Percentiles rank a stretch among this genome's conserved stretches.
Evolutionary conservation across 1,140 invertebrate species (phyloP).

Genomic region (Ooceraea biroi): DNA sequence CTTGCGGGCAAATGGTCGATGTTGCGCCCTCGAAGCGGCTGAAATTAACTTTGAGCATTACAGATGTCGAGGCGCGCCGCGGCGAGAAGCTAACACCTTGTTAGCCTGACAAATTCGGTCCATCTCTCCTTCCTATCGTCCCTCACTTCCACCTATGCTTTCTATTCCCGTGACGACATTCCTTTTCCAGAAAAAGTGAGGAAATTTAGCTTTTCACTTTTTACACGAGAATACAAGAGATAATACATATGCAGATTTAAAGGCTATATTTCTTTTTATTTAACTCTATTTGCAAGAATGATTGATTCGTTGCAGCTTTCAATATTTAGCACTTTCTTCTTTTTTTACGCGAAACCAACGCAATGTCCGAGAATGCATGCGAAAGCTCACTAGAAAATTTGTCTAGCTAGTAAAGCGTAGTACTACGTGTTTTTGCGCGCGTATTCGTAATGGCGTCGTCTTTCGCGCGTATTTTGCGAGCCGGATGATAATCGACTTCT

Average conservation of each 20-base stretch:
- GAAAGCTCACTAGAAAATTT: neutral
- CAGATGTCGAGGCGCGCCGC: slow-evolving; percentile 82
- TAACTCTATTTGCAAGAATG: too few relatives aligned
- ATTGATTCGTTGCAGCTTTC: too few relatives aligned
- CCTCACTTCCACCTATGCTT: slow-evolving; percentile 62
- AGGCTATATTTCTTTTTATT: neutral
- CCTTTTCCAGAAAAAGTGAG: slow-evolving; percentile 51
- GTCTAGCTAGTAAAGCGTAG: neutral
- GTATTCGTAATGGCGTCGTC: slow-evolving; percentile 42
- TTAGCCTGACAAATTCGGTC: slow-evolving; percentile 83
- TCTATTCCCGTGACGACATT: slow-evolving; percentile 53
- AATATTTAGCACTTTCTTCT: too few relatives aligned
- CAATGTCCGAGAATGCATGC: neutral
- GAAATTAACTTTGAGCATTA: slow-evolving; percentile 84
- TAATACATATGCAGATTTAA: slow-evolving; percentile 44
- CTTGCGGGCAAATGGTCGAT: slow-evolving; percentile 61
- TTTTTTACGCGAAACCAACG: neutral
- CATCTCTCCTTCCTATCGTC: slow-evolving; percentile 73
- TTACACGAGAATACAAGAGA: too few relatives aligned
- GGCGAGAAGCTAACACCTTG: slow-evolving; percentile 83
- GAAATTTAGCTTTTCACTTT: slow-evolving; percentile 54
- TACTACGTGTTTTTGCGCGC: neutral
- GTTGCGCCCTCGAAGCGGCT: slow-evolving; percentile 70
- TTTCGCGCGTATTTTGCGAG: slow-evolving; percentile 50
- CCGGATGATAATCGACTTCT: slow-evolving; percentile 65